Percentiles rank a stretch among this genome's conserved stretches.
phyloP scores from a whole-genome alignment of 2,113 vertebrate species.

The Hiodon tergisus region DNA sequence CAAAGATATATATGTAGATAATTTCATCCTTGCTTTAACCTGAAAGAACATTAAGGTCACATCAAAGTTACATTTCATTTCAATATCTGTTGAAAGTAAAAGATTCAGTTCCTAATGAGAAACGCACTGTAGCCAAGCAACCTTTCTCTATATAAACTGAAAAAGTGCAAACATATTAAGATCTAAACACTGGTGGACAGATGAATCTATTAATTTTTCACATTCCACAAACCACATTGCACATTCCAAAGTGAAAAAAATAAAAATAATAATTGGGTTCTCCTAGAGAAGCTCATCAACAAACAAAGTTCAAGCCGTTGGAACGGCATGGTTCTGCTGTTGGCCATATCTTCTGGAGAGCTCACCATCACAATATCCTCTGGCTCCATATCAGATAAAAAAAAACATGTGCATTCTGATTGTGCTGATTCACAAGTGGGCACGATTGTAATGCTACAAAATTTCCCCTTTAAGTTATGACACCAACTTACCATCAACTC shows the following conservation, averaged over 20 bases:
- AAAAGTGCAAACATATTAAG: not conserved
- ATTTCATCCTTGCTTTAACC: not conserved
- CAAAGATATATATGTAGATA: too few species aligned
- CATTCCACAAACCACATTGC: too few species aligned
- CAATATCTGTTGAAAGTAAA: too few species aligned
- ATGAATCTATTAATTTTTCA: too few species aligned
- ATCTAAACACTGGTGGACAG: not conserved
- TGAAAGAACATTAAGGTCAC: not conserved
- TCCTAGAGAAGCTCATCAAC: not conserved
- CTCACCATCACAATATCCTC: slow-evolving; percentile 18
- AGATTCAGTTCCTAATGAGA: too few species aligned
- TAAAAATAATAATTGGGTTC: not conserved
- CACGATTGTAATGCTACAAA: not conserved
- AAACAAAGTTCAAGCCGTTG: not conserved
- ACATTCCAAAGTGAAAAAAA: too few species aligned
- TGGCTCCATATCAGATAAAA: not conserved
- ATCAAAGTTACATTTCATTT: too few species aligned
- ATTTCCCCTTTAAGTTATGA: slow-evolving; percentile 3
- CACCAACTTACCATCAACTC: not conserved
- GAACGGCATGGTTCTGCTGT: not conserved
- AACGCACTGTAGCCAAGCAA: not conserved
- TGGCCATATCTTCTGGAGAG: not conserved
- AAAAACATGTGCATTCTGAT: not conserved
- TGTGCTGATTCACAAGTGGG: slow-evolving; percentile 1
- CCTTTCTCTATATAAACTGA: not conserved